Conservation (phyloP, 2,888 invertebrate genomes). For the Schrankia costaestrigalis region DNA sequence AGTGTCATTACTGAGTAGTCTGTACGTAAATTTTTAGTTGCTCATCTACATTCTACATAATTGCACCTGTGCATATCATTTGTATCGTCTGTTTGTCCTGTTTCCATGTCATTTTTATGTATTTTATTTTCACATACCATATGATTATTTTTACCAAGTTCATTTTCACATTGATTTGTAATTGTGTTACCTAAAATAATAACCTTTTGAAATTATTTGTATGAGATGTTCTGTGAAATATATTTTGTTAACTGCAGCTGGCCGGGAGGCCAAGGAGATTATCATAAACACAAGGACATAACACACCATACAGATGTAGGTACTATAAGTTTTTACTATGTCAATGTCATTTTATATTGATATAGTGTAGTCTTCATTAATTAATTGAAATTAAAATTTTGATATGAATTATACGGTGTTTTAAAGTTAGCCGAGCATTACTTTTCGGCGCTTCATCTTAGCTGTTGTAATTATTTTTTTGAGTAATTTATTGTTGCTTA, state of each 20-base stretch:
- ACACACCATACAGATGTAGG: slow-evolving; percentile 54
- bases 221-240: slow-evolving; percentile 40
- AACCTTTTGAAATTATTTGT: slow-evolving; percentile 15
- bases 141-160: too few species aligned
- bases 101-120: slow-evolving; percentile 16
- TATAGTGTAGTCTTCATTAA: slow-evolving; percentile 22
- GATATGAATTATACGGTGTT: neutral
- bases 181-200: neutral
- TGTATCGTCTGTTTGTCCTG: slow-evolving; percentile 31
- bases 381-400: neutral
- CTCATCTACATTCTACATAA: slow-evolving; percentile 16
- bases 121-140: slow-evolving; percentile 6
- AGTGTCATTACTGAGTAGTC: too few species aligned
- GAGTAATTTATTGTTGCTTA: too few species aligned
- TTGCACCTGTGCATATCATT: slow-evolving; percentile 21
- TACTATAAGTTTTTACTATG: slow-evolving; percentile 44
- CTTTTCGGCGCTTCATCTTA: slow-evolving; percentile 18
- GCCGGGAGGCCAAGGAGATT: slow-evolving; percentile 46
- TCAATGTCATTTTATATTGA: slow-evolving; percentile 33
- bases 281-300: slow-evolving; percentile 42
- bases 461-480: slow-evolving; percentile 4
- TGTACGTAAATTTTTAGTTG: slow-evolving; percentile 11
- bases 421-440: slow-evolving; percentile 13
- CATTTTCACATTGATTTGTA: slow-evolving; percentile 4
- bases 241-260: slow-evolving; percentile 61